These are phyloP conservation scores for Pachyrhynchus sulphureomaculatus DNA, from an alignment of 1,140 invertebrate species.

Conservation along the genomic window DNA sequence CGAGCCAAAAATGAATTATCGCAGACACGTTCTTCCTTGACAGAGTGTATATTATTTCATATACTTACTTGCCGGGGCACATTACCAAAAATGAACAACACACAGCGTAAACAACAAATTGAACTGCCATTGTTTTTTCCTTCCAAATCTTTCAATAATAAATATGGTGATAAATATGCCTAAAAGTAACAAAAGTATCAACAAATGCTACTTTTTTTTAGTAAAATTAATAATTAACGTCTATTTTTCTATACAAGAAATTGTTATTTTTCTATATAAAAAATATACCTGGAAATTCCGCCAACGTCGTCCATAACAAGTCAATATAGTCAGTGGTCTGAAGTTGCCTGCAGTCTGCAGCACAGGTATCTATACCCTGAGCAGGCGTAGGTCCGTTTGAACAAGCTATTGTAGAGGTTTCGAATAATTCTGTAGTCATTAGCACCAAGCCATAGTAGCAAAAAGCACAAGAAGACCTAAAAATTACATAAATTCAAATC, in stretches of 20 bases:
- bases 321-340: slow-evolving; percentile 89
- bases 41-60: too few relatives aligned
- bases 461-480: slow-evolving; percentile 90
- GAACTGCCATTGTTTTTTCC: slow-evolving; percentile 94
- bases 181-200: slow-evolving; percentile 55
- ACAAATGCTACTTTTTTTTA: too few relatives aligned
- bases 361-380: slow-evolving; percentile 58
- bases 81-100: slow-evolving; percentile 81
- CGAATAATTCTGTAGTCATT: slow-evolving; percentile 93
- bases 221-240: too few relatives aligned
- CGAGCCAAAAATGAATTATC: too few relatives aligned
- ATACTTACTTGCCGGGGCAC: slow-evolving; percentile 70
- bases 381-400: slow-evolving; percentile 43
- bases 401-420: slow-evolving; percentile 60
- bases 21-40: too few relatives aligned
- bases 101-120: slow-evolving; percentile 83
- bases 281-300: slow-evolving; percentile 92
- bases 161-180: slow-evolving; percentile 91
- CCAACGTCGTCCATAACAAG: slow-evolving; percentile 90
- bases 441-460: slow-evolving; percentile 95
- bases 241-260: too few relatives aligned
- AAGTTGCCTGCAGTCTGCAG: slow-evolving; percentile 72
- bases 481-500: background rate
- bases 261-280: too few relatives aligned
- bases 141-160: slow-evolving; percentile 86